Conservation (phyloP, 2,888 invertebrate species). For the Amphipyra berbera region DNA sequence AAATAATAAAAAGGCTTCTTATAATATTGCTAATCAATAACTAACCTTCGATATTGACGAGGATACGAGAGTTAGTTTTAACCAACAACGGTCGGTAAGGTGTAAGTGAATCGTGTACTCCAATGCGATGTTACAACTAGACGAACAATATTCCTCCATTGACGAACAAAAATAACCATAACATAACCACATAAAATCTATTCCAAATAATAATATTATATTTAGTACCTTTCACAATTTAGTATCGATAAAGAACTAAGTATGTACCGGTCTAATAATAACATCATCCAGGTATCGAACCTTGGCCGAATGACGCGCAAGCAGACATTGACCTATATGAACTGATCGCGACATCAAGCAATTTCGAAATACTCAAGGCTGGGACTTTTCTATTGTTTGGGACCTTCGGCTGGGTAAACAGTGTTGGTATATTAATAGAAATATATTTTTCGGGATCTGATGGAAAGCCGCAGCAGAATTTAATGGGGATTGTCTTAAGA, state of each 20-base stretch:
- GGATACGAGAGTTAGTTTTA: too few species aligned
- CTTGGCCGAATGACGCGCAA: conserved; percentile 56
- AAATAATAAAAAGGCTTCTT: too few species aligned
- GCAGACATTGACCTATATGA: conserved; percentile 61
- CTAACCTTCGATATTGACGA: too few species aligned
- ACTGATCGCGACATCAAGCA: conserved; percentile 35
- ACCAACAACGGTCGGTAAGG: too few species aligned
- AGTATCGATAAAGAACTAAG: conserved; percentile 23
- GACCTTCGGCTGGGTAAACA: conserved; percentile 30
- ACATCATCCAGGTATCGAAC: conserved; percentile 55
- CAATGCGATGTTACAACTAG: background rate
- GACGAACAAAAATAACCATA: background rate
- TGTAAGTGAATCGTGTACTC: background rate
- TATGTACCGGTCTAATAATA: conserved; percentile 30
- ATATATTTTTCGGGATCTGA: conserved; percentile 4
- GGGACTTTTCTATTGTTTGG: conserved; percentile 34
- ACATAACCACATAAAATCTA: background rate
- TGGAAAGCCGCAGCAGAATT: background rate
- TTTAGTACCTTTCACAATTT: conserved; percentile 6
- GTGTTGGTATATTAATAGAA: background rate
- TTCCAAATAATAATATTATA: background rate
- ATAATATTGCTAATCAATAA: too few species aligned
- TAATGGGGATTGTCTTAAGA: conserved; percentile 11
- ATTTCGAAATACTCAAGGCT: conserved; percentile 49
- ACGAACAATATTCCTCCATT: background rate